phyloP scores from a whole-genome alignment of 2,888 invertebrate genomes.

The Leucoptera coffeella region DNA sequence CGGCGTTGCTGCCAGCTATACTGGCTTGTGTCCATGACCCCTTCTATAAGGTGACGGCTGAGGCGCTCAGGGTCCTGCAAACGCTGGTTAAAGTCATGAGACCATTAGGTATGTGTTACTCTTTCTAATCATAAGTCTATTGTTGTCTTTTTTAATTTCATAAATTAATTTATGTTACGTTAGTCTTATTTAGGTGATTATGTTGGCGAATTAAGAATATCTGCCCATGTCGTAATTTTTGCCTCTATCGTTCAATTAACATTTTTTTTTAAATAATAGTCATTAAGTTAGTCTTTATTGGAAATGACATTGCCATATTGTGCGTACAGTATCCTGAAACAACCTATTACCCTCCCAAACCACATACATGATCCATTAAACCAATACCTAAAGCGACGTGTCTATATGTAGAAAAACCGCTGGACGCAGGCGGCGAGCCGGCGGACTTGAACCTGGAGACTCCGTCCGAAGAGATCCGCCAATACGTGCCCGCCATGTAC shows the following conservation, averaged over 20 bases:
- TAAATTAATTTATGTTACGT: too few relatives aligned
- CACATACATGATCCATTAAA: too few relatives aligned
- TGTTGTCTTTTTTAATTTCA: background rate
- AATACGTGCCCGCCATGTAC: slow-evolving; percentile 78
- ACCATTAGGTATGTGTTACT: slow-evolving; percentile 64
- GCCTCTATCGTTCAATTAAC: too few relatives aligned
- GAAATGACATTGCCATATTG: too few relatives aligned
- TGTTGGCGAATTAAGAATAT: too few relatives aligned
- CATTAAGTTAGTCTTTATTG: too few relatives aligned
- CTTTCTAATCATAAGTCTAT: background rate
- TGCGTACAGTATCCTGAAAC: too few relatives aligned
- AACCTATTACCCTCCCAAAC: too few relatives aligned
- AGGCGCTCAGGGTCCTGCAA: slow-evolving; percentile 88
- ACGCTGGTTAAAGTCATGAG: slow-evolving; percentile 91
- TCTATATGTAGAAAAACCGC: slow-evolving; percentile 5
- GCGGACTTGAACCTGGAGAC: slow-evolving; percentile 18
- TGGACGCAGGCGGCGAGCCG: slow-evolving; percentile 5
- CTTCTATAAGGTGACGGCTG: slow-evolving; percentile 98
- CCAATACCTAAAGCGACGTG: too few relatives aligned
- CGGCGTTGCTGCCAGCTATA: slow-evolving; percentile 74
- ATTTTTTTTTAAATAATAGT: too few relatives aligned
- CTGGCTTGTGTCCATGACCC: slow-evolving; percentile 87
- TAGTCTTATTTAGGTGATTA: too few relatives aligned
- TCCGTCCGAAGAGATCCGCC: slow-evolving; percentile 67
- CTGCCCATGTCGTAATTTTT: too few relatives aligned